Base-by-base conservation (phyloP, 2,113 vertebrate genomes). In the Zingel zingel region DNA sequence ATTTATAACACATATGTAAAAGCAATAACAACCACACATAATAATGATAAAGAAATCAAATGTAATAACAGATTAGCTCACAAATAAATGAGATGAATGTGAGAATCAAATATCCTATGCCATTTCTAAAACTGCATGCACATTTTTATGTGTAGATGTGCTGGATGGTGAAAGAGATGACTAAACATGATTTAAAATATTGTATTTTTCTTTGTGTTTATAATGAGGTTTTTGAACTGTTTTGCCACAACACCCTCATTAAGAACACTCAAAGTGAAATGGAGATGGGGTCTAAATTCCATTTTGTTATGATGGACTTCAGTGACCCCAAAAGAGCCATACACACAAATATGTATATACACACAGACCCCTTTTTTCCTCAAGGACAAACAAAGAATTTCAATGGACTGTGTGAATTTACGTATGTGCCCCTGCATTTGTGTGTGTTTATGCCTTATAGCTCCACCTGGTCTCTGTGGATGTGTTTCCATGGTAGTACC, bases 401-500 rank as follows among this genome's bases (percentile, higher is more conserved):
- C 47, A 81, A 39, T 71, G 51, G 45, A 77, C 27, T 56, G 12
- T 76, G 65, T 73, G 7, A 48, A 88, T 82, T 71, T 81, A 70
- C 75, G 71, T 64, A 50, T 58, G 25, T 39, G 48, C 47, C 16
- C 73, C 19, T 82, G 59, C 30, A 51, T 80, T 51, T 82, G 33
- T 77, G 56, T 64, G 53, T 65, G 63, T 85, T 61, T 54, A 57
- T 81, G 54, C 81, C 78, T 81, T 14, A 39, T 43, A 63, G 72
- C 65, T 73, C 33, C 61, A 36, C 68, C 54, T 74, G 21, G 63
- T 70, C 81, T 87, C 58, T 58, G 18, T 63, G 27, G 48, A 54
- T 72, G 64, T 84, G 74, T 87, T 88, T 87, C 76, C 74, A 86
- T 83, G 77, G 69, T 30, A 61, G 73, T 59, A 57, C 36, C 77